Percentiles rank a stretch among this genome's conserved stretches.
These are phyloP conservation scores for Odocoileus virginianus DNA, from an alignment of 2,113 vertebrate species.

Conservation along the genomic window DNA sequence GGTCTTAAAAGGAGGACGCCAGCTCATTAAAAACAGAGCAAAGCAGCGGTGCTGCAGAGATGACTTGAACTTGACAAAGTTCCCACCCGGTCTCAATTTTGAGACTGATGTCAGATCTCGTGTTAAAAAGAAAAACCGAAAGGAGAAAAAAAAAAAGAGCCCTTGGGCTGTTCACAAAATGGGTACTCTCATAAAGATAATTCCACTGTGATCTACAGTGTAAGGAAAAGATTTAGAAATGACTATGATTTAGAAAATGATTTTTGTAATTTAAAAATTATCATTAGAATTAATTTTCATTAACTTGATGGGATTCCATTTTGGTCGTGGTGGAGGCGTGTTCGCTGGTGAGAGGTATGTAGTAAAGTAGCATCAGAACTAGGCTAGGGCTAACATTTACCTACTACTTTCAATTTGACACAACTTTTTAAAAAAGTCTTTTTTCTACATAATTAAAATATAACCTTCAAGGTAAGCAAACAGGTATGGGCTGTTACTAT, in stretches of 20 bases:
- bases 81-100: slow-evolving; percentile 40
- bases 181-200: neutral
- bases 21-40: slow-evolving; percentile 63
- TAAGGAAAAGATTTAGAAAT: neutral
- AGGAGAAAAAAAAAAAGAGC: neutral
- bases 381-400: neutral
- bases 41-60: neutral
- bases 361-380: neutral
- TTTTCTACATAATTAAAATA: neutral
- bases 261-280: neutral
- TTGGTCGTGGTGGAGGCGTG: neutral
- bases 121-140: neutral
- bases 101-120: neutral
- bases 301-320: neutral
- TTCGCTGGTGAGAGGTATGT: neutral
- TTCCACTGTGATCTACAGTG: neutral
- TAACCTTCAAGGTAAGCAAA: neutral
- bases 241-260: neutral
- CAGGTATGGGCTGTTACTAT: neutral
- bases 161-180: neutral
- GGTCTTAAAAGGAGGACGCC: slow-evolving; percentile 55
- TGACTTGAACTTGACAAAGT: slow-evolving; percentile 71
- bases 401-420: neutral
- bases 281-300: neutral
- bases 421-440: neutral